Percentiles rank a stretch among this genome's conserved stretches.
Conservation (phyloP, 1,140 invertebrate genomes). For the Octopus bimaculoides region DNA sequence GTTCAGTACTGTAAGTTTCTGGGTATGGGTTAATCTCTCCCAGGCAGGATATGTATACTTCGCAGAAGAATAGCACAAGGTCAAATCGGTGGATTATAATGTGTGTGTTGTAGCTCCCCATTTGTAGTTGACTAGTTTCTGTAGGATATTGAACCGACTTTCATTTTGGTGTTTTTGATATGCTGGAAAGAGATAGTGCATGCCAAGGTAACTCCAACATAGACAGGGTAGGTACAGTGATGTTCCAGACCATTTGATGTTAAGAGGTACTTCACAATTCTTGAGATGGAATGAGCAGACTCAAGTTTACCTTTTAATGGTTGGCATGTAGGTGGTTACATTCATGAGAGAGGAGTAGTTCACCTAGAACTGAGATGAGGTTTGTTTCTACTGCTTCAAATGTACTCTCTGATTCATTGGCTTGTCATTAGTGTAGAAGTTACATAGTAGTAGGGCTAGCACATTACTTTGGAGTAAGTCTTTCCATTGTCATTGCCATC, state of each 20-base stretch:
- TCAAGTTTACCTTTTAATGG: no score
- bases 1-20: neutral
- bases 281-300: no score
- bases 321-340: no score
- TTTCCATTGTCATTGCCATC: neutral
- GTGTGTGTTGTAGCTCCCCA: neutral
- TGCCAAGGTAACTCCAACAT: no score
- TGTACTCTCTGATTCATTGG: neutral
- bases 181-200: no score
- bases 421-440: neutral
- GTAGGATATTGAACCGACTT: neutral
- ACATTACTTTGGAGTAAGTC: neutral
- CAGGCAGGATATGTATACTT: neutral
- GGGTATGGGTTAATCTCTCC: neutral
- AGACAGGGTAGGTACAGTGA: no score
- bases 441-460: neutral
- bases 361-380: neutral
- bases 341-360: neutral
- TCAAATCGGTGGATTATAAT: neutral
- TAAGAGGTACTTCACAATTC: no score
- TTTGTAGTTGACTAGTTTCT: neutral
- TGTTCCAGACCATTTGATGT: no score
- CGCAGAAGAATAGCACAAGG: neutral
- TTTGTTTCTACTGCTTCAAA: neutral
- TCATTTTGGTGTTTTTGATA: no score